Evolutionary conservation across 2,113 vertebrate genomes (phyloP), one percentile per base, ranked within the genome.

Genomic region (Fulmarus glacialis): DNA sequence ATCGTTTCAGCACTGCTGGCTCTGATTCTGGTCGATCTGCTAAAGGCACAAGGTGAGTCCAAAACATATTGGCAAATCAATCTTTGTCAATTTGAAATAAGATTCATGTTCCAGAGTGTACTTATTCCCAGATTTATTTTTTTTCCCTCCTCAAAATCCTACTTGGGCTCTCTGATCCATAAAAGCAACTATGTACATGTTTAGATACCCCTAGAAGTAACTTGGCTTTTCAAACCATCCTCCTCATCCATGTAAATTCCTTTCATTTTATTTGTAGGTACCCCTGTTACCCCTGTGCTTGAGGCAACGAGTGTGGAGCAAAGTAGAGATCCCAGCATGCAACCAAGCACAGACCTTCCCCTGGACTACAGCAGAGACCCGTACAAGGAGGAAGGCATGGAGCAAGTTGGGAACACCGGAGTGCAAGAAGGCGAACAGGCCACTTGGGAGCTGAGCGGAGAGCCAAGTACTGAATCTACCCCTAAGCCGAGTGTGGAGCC

Each of bases 21-120:
- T 92, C 77, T 97, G 53, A 63, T 88, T 59, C 68, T 96, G n/a
- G 45, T 66, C 2, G 7, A 94, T 24, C 62, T 90, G 53, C 77
- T 94, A 24, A 73, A 87, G 40, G 78, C 59, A 53, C 84, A 92
- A 83, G 92, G 96, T 97, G 53, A 97, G 82, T 58, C 9, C 55
- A 90, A 67, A 60, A 32, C 8, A 32, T 16, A 78, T 1, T 12
- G 42, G 73, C 32, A 92, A 74, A 83, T 84, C 42, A 34, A 34
- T 48, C 26, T 66, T 60, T 62, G 34, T 40, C 42, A 47, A 74
- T 72, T 56, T 55, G 19, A 82, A 87, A 19, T 34, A 66, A 87
- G 30, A 56, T 87, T 91, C 27, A 63, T 3, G 4, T 68, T 75
- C 34, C 9, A 29, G 42, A 40, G 7, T 56, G 23, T 36, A 36